These are phyloP conservation scores for Ditula angustiorana DNA, from an alignment of 2,888 invertebrate species.

Conservation along the genomic window DNA sequence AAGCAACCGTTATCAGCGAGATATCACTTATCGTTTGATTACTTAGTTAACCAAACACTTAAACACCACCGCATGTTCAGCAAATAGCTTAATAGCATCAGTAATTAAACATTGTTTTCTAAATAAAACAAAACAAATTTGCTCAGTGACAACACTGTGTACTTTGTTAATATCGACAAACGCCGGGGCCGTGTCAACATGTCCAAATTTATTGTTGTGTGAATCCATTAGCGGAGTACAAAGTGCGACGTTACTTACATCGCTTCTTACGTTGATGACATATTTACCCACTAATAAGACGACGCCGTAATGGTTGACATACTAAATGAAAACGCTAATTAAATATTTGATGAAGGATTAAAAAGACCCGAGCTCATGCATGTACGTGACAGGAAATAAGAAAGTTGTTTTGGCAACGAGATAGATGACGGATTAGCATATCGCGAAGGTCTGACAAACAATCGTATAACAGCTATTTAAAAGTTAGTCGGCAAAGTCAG, in stretches of 20 bases:
- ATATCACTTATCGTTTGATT: conserved; percentile 59
- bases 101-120: conserved; percentile 78
- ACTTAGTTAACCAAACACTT: conserved; percentile 42
- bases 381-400: conserved; percentile 49
- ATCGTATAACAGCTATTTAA: conserved; percentile 43
- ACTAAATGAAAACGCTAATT: conserved; percentile 44
- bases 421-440: conserved; percentile 64
- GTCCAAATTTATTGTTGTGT: conserved; percentile 70
- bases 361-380: conserved; percentile 44
- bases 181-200: conserved; percentile 66
- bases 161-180: conserved; percentile 73
- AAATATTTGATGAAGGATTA: conserved; percentile 46
- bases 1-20: conserved; percentile 61
- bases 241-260: conserved; percentile 44
- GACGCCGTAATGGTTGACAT: conserved; percentile 36
- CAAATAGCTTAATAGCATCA: conserved; percentile 71
- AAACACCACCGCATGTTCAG: conserved; percentile 56
- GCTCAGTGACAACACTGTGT: conserved; percentile 72
- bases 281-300: conserved; percentile 29
- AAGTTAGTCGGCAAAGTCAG: conserved; percentile 44
- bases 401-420: conserved; percentile 64
- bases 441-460: conserved; percentile 67
- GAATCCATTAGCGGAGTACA: conserved; percentile 55
- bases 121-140: conserved; percentile 74
- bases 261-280: conserved; percentile 51